Evolutionary conservation across 2,888 invertebrate genomes (phyloP).

Genomic region (Suillia variegata): DNA sequence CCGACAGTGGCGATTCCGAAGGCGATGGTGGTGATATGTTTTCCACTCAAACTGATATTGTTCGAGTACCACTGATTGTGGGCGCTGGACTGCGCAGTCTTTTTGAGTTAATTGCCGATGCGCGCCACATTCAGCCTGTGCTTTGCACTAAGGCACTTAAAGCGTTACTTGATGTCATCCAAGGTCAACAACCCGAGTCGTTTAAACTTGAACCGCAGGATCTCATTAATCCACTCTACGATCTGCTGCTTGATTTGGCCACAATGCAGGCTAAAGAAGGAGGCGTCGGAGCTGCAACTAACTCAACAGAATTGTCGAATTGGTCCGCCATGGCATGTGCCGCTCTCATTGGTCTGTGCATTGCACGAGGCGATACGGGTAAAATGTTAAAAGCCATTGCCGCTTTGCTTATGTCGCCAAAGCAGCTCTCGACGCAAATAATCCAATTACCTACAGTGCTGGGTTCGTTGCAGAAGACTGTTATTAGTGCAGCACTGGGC

Average conservation of each 20-base stretch:
- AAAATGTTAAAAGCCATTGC: constrained; percentile 85
- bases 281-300: constrained; percentile 59
- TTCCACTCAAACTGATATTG: constrained; percentile 56
- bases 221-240: constrained; percentile 79
- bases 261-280: constrained; percentile 68
- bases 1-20: constrained; percentile 64
- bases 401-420: constrained; percentile 84
- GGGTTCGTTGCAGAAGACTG: constrained; percentile 84
- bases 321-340: constrained; percentile 90
- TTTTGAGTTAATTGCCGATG: constrained; percentile 89
- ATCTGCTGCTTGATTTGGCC: constrained; percentile 81
- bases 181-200: constrained; percentile 64
- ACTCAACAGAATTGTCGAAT: constrained; percentile 64
- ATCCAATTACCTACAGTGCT: constrained; percentile 86
- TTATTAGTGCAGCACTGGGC: constrained; percentile 85
- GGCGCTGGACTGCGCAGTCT: constrained; percentile 84
- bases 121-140: constrained; percentile 78
- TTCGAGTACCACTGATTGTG: constrained; percentile 71
- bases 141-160: constrained; percentile 87
- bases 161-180: constrained; percentile 88
- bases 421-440: constrained; percentile 77
- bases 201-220: constrained; percentile 62
- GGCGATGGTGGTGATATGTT: constrained; percentile 64
- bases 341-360: constrained; percentile 87
- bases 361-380: constrained; percentile 92